Evolutionary conservation across 2,113 vertebrate species (phyloP).

Genomic region (Pantherophis guttatus): DNA sequence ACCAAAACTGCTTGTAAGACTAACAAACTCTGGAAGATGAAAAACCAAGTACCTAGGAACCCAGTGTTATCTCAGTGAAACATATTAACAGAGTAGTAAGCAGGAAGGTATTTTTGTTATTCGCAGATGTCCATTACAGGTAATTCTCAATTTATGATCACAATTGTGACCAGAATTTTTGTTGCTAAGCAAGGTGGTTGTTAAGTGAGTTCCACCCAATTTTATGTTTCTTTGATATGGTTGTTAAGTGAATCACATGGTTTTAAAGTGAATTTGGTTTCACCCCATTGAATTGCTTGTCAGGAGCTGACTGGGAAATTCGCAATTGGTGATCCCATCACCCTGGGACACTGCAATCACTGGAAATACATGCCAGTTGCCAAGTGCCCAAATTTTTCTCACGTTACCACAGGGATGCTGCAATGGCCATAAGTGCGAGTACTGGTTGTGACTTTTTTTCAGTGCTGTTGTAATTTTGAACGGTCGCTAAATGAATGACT

Average conservation of each 20-base stretch:
- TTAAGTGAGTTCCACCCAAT: neutral
- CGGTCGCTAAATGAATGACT: no score
- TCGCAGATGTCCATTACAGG: neutral
- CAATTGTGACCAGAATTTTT: neutral
- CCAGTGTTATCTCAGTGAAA: neutral
- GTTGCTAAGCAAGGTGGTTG: neutral
- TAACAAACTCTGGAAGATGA: slow-evolving; percentile 1
- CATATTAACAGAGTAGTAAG: neutral
- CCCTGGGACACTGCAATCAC: neutral
- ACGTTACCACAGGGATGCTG: neutral
- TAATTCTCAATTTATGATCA: neutral
- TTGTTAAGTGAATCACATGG: neutral
- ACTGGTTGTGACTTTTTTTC: neutral
- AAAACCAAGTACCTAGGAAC: neutral
- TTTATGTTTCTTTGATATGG: neutral
- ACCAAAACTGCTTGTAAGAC: neutral
- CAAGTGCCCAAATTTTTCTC: neutral
- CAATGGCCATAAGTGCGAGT: neutral
- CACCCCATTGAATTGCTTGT: neutral
- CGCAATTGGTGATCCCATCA: neutral
- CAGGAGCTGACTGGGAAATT: neutral
- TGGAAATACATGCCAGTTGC: neutral
- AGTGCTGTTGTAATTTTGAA: neutral
- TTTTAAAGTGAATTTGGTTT: neutral
- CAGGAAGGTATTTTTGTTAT: neutral